Base-by-base conservation (phyloP, 2,888 invertebrate species). In the Drosophila kambysellisi region DNA sequence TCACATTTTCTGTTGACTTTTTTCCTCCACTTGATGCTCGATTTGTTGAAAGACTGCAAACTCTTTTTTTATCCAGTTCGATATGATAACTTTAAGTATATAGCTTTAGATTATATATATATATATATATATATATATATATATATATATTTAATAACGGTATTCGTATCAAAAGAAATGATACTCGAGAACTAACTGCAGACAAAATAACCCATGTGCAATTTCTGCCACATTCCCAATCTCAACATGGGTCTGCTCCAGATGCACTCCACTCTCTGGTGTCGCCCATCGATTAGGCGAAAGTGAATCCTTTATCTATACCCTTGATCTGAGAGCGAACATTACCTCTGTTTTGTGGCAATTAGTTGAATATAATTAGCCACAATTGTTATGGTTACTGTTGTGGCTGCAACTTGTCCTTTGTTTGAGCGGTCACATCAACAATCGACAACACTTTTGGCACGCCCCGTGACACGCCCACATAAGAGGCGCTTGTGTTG, bases 401-500 rank as follows among this genome's bases (percentile, higher is more conserved):
- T 9, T 46, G 46, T 35, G 15, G 25, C 43, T 39, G 37, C 33
- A n/a, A 15, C 11, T 12, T 65, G 56, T 59, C 46, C 51, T 29
- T 59, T 35, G 43, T 68, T 74, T 74, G 64, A 74, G 57, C 37
- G 74, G 59, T 29, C 75, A 25, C 62, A 70, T 68, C 76, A 75
- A 58, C 72, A 69, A 76, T 69, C 43, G 78, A 56, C 61, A 54
- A 65, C 67, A 76, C 80, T 71, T 48, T 52, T 29, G 56, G 9
- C 64, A 71, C 78, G 72, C 76, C 76, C 66, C 48, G 20, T 33
- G 37, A 46, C 41, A 66, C 63, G 61, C 82, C 78, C 81, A 79
- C 70, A 61, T 69, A 80, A 79, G 75, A 67, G 75, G 56, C 74
- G 74, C 70, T 71, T 73, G 69, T 81, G 76, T 70, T 80, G 73